Evolutionary conservation across 2,888 invertebrate species (phyloP), one percentile per base, ranked within the genome.

Genomic region (Thera britannica): DNA sequence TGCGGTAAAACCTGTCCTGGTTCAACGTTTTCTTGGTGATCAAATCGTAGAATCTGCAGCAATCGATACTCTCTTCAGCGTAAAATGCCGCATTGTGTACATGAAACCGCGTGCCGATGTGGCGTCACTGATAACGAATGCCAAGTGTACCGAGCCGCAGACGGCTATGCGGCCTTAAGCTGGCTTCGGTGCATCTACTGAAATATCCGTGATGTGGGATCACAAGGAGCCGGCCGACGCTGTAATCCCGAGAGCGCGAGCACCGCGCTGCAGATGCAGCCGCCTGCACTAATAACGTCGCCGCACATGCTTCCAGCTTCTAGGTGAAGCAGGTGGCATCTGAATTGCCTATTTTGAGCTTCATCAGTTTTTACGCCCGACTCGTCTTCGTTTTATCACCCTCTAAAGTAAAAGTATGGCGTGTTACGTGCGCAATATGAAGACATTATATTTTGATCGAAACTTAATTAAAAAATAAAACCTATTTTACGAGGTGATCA

Each of bases 1-100:
- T 34, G 12, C 51, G 51, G 55, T 66, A 62, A 55, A 68, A 60
- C 34, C 58, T 9, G 11, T 51, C 44, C 60, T 58, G 61, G 57
- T 52, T 57, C 64, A 62, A 70, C 59, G 65, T 54, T 68, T 59
- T 70, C 41, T 61, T 60, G 55, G 58, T 56, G 57, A 65, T 67
- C 62, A 66, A 68, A 73, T 9, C 65, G 66, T 62, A 63, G 60
- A 68, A 55, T 70, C 73, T 73, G 73, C 72, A 73, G 67, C 68
- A 72, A 73, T 75, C 70, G 67, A 75, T 73, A 72, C 58, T 66
- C 46, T 69, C 51, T 44, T 58, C 35, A 59, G 71, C 67, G 62
- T 73, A 65, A 67, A 73, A 72, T 75, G 72, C 73, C 73, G 75
- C 75, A 75, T 73, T 75, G 70, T 74, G 68, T 63, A 48, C 68